Conservation (phyloP, 2,888 invertebrate genomes). For the Pyrrhosoma nymphula region DNA sequence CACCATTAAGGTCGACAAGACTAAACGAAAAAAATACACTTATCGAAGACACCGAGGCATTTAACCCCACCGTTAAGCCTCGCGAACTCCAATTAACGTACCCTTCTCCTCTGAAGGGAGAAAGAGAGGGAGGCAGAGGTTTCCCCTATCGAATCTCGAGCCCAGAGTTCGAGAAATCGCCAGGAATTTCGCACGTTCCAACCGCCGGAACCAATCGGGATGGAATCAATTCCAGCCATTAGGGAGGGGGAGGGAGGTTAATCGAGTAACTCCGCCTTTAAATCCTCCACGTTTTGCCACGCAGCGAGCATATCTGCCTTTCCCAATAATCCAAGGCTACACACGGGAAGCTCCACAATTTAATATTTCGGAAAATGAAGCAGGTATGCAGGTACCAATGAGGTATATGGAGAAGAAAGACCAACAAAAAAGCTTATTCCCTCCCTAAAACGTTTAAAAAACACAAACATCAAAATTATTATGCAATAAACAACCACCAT, state of each 20-base stretch:
- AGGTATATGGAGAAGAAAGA: too few relatives aligned
- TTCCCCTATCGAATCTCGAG: too few relatives aligned
- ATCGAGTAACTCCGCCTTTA: not conserved
- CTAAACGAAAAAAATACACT: not conserved
- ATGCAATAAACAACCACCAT: too few relatives aligned
- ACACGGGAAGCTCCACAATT: too few relatives aligned
- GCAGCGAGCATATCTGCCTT: too few relatives aligned
- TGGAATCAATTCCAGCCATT: constrained; percentile 1
- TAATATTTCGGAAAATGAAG: too few relatives aligned
- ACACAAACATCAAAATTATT: too few relatives aligned
- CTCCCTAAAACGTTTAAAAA: too few relatives aligned
- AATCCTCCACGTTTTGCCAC: too few relatives aligned
- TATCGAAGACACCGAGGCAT: not conserved
- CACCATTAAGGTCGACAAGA: not conserved
- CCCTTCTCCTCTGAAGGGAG: not conserved
- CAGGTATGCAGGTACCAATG: too few relatives aligned
- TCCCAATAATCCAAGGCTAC: too few relatives aligned
- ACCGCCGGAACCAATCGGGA: not conserved
- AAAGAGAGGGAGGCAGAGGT: not conserved
- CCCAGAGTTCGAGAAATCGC: not conserved
- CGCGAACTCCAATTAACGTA: not conserved
- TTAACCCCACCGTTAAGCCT: not conserved
- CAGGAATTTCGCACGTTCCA: not conserved
- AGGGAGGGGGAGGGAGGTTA: not conserved
- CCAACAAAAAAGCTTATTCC: too few relatives aligned